These are phyloP conservation scores for Aphaenogaster rudis DNA, from an alignment of 1,140 invertebrate species.

Conservation along the genomic window DNA sequence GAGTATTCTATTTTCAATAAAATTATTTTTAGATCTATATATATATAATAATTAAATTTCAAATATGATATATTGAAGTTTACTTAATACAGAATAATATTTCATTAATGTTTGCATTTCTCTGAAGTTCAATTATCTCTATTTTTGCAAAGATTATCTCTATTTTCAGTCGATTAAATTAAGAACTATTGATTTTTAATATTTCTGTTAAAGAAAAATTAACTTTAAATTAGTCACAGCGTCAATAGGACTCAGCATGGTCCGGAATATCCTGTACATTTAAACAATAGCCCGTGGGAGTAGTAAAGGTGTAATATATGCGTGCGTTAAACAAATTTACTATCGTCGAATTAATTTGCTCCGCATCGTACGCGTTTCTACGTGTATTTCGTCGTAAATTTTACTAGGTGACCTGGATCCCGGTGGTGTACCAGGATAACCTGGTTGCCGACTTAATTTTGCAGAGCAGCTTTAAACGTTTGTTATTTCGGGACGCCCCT, in stretches of 20 bases:
- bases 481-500: slow-evolving; percentile 40
- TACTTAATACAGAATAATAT: not conserved
- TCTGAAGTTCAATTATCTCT: not conserved
- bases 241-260: not conserved
- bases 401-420: slow-evolving; percentile 46
- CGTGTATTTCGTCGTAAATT: slow-evolving; percentile 61
- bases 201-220: not conserved
- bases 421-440: slow-evolving; percentile 45
- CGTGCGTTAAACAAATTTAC: slow-evolving; percentile 47
- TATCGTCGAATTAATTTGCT: slow-evolving; percentile 49
- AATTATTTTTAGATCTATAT: not conserved
- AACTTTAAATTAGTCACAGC: not conserved
- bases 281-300: not conserved
- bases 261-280: not conserved
- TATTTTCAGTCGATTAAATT: not conserved
- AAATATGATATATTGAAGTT: not conserved
- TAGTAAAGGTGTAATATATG: slow-evolving; percentile 24
- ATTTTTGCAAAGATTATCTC: not conserved
- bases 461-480: slow-evolving; percentile 39
- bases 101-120: not conserved
- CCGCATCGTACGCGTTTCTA: slow-evolving; percentile 5
- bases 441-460: slow-evolving; percentile 56
- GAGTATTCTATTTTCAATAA: not conserved
- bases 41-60: not conserved
- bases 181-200: not conserved